These are phyloP conservation scores for Barnardius zonarius DNA, from an alignment of 2,113 vertebrate genomes.

Conservation along the genomic window DNA sequence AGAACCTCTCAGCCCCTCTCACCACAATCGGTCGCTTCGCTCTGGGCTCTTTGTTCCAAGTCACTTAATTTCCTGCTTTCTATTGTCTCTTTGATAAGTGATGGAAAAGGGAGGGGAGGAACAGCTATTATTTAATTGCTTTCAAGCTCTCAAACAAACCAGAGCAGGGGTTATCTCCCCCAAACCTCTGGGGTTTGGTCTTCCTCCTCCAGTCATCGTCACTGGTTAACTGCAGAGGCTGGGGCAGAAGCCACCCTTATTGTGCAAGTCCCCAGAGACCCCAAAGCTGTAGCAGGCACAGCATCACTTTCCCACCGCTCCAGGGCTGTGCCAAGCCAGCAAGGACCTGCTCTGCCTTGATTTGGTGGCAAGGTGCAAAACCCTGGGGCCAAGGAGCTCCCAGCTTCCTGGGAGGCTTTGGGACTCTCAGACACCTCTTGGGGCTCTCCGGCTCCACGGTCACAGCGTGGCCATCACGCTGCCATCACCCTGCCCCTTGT, in stretches of 20 bases:
- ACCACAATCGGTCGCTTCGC: neutral
- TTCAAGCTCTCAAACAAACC: neutral
- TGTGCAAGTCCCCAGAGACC: neutral
- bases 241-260: neutral
- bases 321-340: neutral
- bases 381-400: neutral
- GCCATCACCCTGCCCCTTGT: neutral
- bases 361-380: neutral
- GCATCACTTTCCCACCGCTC: neutral
- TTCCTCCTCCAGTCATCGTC: neutral
- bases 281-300: neutral
- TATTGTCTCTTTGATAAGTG: slow-evolving; percentile 26
- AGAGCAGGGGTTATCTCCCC: slow-evolving; percentile 1
- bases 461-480: fast-evolving
- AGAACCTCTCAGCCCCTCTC: neutral
- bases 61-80: slow-evolving; percentile 51
- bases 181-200: neutral
- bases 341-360: neutral
- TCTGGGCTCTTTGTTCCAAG: slow-evolving; percentile 43
- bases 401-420: neutral
- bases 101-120: neutral
- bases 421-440: neutral
- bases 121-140: slow-evolving; percentile 8
- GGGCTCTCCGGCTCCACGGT: neutral
- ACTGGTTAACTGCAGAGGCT: neutral